These are phyloP conservation scores for Brachypterus glaber DNA, from an alignment of 2,888 invertebrate genomes.

Conservation along the genomic window DNA sequence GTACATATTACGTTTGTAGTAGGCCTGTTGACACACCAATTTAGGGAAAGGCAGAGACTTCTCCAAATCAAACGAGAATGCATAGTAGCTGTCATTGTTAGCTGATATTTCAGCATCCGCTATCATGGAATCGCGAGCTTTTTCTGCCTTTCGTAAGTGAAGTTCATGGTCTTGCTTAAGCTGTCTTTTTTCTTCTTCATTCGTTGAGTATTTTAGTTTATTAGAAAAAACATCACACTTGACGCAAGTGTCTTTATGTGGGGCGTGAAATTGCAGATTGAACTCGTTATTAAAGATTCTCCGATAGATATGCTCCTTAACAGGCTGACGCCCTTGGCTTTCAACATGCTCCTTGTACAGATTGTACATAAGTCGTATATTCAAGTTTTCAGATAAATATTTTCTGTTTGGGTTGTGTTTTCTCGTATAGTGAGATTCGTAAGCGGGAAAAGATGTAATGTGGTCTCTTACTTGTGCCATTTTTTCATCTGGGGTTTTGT, in stretches of 20 bases:
- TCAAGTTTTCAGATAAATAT: constrained; percentile 13
- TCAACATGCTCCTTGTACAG: constrained; percentile 13
- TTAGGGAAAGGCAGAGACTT: neutral
- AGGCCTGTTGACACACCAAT: too few relatives aligned
- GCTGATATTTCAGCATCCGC: too few relatives aligned
- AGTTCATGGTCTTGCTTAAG: neutral
- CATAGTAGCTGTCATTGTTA: too few relatives aligned
- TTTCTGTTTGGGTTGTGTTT: constrained; percentile 15
- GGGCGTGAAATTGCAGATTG: constrained; percentile 1
- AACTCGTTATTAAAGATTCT: neutral
- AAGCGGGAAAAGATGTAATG: too few relatives aligned
- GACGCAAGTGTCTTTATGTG: neutral
- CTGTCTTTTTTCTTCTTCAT: neutral
- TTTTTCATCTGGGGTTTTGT: too few relatives aligned
- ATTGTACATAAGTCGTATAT: constrained; percentile 14
- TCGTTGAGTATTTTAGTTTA: too few relatives aligned
- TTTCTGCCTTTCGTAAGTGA: neutral
- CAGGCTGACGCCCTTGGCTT: too few relatives aligned
- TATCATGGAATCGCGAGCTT: too few relatives aligned
- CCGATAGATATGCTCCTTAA: too few relatives aligned
- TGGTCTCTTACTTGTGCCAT: too few relatives aligned
- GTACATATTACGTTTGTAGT: constrained; percentile 3
- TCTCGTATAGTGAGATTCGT: constrained; percentile 13
- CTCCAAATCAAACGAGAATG: neutral
- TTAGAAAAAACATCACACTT: too few relatives aligned